Percentiles rank a stretch among this genome's conserved stretches.
Conservation (phyloP, 2,113 vertebrate species). For the Myiozetetes cayanensis region DNA sequence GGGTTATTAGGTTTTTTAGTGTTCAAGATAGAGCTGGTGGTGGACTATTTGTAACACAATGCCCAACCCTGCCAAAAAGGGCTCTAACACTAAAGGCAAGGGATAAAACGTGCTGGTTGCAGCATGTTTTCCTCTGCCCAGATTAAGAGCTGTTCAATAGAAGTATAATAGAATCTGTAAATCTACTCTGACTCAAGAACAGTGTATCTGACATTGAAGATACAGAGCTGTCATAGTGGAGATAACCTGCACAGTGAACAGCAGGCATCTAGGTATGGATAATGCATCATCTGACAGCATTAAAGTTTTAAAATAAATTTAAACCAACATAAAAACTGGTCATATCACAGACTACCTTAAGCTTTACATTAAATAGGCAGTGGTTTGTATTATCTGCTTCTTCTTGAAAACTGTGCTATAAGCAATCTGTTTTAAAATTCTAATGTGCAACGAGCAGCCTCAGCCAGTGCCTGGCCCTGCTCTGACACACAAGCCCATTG, state of each 20-base stretch:
- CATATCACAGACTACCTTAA: neutral
- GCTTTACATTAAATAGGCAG: constrained; percentile 4
- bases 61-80: constrained; percentile 42
- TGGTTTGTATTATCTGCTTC: neutral
- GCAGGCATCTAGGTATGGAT: constrained; percentile 19
- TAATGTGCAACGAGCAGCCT: neutral
- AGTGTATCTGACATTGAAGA: constrained; percentile 67
- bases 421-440: neutral
- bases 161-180: constrained; percentile 81
- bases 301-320: neutral
- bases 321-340: constrained; percentile 12
- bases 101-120: constrained; percentile 71
- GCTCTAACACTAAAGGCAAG: constrained; percentile 40
- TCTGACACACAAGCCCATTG: neutral
- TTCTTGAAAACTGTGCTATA: neutral
- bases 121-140: constrained; percentile 69
- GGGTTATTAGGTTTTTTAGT: neutral
- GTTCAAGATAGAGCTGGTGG: neutral
- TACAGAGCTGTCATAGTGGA: constrained; percentile 68
- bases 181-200: constrained; percentile 71
- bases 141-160: constrained; percentile 77
- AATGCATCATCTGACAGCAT: constrained; percentile 60
- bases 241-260: constrained; percentile 61
- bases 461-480: neutral
- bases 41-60: constrained; percentile 44